Evolutionary conservation across 2,888 invertebrate genomes (phyloP).

Genomic region (Sinodicranocentrus sp.): DNA sequence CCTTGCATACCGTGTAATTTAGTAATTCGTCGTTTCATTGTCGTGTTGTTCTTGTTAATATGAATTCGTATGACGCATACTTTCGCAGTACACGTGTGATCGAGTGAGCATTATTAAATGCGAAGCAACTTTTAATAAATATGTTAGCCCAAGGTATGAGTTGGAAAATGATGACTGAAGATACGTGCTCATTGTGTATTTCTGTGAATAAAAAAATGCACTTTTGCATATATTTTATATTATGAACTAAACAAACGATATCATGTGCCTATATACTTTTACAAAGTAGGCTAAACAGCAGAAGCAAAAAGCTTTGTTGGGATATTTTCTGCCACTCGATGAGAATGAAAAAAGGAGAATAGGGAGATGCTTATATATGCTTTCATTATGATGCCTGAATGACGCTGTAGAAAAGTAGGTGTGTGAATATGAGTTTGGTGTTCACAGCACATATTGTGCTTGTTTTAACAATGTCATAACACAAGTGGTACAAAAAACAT

Average conservation of each 20-base stretch:
- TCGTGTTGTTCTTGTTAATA: slow-evolving; percentile 3
- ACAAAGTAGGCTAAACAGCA: too few species aligned
- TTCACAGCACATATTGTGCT: slow-evolving; percentile 1
- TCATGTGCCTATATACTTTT: too few species aligned
- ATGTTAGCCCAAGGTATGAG: neutral
- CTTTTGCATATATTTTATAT: too few species aligned
- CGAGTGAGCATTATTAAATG: slow-evolving; percentile 15
- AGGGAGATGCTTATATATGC: too few species aligned
- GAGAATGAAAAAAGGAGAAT: too few species aligned
- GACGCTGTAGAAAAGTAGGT: slow-evolving; percentile 6
- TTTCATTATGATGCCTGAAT: neutral
- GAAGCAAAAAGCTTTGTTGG: too few species aligned
- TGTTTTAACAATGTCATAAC: slow-evolving; percentile 1
- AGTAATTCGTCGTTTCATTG: neutral
- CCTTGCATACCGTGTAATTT: neutral
- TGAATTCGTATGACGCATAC: neutral
- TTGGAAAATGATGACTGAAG: too few species aligned
- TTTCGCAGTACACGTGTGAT: neutral
- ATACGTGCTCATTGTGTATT: too few species aligned
- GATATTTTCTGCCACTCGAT: too few species aligned
- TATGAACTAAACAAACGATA: too few species aligned
- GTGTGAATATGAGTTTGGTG: neutral
- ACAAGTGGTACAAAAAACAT: neutral
- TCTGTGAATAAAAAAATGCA: too few species aligned
- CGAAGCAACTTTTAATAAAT: slow-evolving; percentile 5